phyloP scores from a whole-genome alignment of 2,113 vertebrate species.

The Hymenochirus boettgeri region DNA sequence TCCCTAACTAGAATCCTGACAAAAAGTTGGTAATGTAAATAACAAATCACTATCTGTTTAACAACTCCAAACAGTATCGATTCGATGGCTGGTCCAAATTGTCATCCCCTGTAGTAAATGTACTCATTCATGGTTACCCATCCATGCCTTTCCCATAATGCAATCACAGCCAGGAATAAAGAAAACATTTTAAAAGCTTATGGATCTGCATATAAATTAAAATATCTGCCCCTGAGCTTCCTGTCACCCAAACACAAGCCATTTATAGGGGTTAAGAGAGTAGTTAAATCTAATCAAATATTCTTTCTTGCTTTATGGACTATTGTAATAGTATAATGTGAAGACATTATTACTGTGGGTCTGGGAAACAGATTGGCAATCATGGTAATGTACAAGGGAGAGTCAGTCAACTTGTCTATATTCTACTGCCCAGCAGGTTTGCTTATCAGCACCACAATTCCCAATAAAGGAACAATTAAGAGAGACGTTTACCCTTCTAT shows the following conservation, averaged over 20 bases:
- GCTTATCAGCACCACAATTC: no score
- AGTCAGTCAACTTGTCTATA: no score
- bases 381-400: no score
- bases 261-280: conserved; percentile 5
- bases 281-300: conserved; percentile 32
- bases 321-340: no score
- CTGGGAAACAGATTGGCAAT: no score
- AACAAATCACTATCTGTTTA: conserved; percentile 55
- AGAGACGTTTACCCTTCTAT: no score
- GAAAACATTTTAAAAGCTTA: conserved; percentile 52
- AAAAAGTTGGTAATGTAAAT: conserved; percentile 64
- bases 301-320: conserved; percentile 7
- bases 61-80: conserved; percentile 64
- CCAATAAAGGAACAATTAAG: no score
- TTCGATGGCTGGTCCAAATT: conserved; percentile 56
- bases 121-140: conserved; percentile 46
- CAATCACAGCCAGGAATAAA: conserved; percentile 52
- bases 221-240: conserved; percentile 52
- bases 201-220: conserved; percentile 79
- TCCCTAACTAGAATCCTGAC: conserved; percentile 56
- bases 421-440: no score
- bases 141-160: conserved; percentile 47
- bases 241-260: conserved; percentile 15
- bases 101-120: conserved; percentile 54
- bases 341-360: no score